Base-by-base conservation (phyloP, 2,113 vertebrate species). In the Ciconia maguari region DNA sequence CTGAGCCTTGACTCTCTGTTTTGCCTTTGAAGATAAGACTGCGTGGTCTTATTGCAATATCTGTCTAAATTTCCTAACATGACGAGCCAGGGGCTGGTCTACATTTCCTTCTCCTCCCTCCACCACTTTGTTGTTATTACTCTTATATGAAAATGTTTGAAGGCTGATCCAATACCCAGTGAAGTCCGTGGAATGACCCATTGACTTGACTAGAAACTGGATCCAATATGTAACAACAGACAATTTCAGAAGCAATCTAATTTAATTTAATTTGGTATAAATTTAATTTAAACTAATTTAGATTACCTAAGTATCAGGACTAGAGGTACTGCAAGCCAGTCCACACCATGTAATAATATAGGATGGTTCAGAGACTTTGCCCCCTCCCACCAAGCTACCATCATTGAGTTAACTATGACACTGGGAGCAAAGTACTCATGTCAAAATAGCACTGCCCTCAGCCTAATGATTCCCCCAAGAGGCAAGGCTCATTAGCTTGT, bases 21-120 rank as follows among this genome's bases (percentile, higher is more conserved):
- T 91, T 79, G 93, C 84, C 87, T 95, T 94, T 96, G 93, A 96
- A 96, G 96, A 97, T 97, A 97, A 95, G 80, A 69, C 85, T 49
- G 92, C 0, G 0, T 69, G 42, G 76, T 82, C 52, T 84, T 96
- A 83, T 12, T 94, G 19, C 86, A 77, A 10, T 89, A 92, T 93
- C 88, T 84, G 34, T 27, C 66, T 89, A 91, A 89, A 91, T 93
- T 84, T 94, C 38, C 78, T 77, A 74, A 76, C 4, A 13, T 76
- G 52, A 52, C 9, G 3, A 92, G 83, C 74, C 70, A 82, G 46
- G 81, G 69, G 46, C 66, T 76, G 44, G 25, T 87, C 41, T 83
- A 44, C 4, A 30, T 80, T 83, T 95, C 62, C n/a, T 66, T 66
- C 18, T 60, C 19, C 29, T 64, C 41, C 27, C 49, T 68, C 27